Evolutionary conservation across 2,113 vertebrate species (phyloP).

Genomic region (Tyto alba): DNA sequence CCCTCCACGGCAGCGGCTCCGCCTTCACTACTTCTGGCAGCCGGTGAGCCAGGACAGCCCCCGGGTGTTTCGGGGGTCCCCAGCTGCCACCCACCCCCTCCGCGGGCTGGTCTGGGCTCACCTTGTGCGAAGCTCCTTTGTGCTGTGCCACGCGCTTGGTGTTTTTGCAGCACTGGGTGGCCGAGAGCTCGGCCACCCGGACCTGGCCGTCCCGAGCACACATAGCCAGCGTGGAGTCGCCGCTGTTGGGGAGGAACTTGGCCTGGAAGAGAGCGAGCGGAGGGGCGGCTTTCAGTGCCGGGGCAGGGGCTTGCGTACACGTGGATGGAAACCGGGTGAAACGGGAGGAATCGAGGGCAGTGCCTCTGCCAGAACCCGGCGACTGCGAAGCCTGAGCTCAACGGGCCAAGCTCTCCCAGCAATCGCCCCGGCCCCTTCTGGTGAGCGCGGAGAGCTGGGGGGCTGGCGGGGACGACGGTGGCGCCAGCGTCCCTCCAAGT

Average conservation of each 20-base stretch:
- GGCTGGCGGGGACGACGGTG: no score
- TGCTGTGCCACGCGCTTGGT: constrained; percentile 95
- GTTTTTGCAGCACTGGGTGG: constrained; percentile 94
- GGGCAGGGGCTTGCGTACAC: accelerated
- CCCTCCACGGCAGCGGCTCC: neutral
- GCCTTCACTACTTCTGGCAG: no score
- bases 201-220: constrained; percentile 94
- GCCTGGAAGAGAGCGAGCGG: constrained; percentile 68
- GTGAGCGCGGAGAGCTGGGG: no score
- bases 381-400: no score
- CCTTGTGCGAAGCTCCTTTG: constrained; percentile 95
- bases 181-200: constrained; percentile 90
- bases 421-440: no score
- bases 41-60: no score
- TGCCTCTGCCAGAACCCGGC: no score
- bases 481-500: no score
- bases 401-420: no score
- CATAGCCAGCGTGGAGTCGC: constrained; percentile 94
- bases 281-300: accelerated
- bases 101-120: constrained; percentile 5
- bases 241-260: constrained; percentile 96
- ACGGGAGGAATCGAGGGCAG: neutral
- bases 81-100: no score
- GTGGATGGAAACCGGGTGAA: neutral
- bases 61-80: accelerated